Percentiles rank a stretch among this genome's conserved stretches.
Evolutionary conservation across 1,140 invertebrate genomes (phyloP).

Genomic region (Drosophila triauraria): DNA sequence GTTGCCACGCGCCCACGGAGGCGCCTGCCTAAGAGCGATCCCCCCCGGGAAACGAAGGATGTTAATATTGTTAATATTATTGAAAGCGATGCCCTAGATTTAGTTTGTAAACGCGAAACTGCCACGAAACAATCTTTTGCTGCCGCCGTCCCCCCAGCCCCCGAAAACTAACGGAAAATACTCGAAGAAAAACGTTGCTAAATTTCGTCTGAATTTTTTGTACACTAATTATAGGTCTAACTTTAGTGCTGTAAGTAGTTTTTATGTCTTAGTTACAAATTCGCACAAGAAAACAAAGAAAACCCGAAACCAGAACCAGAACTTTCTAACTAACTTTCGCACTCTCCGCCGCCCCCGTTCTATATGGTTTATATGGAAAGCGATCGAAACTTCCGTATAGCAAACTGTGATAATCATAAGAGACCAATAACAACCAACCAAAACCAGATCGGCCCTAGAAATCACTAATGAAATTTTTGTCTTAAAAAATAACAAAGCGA

Average conservation of each 20-base stretch:
- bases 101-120: slow-evolving; percentile 66
- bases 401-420: slow-evolving; percentile 84
- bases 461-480: slow-evolving; percentile 41
- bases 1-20: slow-evolving; percentile 92
- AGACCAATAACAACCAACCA: slow-evolving; percentile 40
- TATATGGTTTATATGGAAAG: slow-evolving; percentile 69
- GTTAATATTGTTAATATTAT: slow-evolving; percentile 68
- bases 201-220: slow-evolving; percentile 72
- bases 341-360: slow-evolving; percentile 31
- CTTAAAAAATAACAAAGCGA: slow-evolving; percentile 14
- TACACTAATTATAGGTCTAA: slow-evolving; percentile 70
- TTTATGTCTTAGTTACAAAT: slow-evolving; percentile 78
- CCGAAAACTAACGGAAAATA: slow-evolving; percentile 65
- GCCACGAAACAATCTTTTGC: slow-evolving; percentile 61
- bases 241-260: slow-evolving; percentile 72
- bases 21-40: slow-evolving; percentile 86
- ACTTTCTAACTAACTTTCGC: slow-evolving; percentile 42
- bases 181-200: slow-evolving; percentile 62
- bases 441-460: slow-evolving; percentile 30
- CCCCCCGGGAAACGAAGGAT: background rate
- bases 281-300: slow-evolving; percentile 38
- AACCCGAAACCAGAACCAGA: background rate
- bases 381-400: slow-evolving; percentile 68
- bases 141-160: slow-evolving; percentile 16
- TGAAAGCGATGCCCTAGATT: slow-evolving; percentile 63